A percentile compares a stretch with the other conserved stretches of the same genome.
Conservation (phyloP, 2,888 invertebrate species). For the Zeuzera pyrina region DNA sequence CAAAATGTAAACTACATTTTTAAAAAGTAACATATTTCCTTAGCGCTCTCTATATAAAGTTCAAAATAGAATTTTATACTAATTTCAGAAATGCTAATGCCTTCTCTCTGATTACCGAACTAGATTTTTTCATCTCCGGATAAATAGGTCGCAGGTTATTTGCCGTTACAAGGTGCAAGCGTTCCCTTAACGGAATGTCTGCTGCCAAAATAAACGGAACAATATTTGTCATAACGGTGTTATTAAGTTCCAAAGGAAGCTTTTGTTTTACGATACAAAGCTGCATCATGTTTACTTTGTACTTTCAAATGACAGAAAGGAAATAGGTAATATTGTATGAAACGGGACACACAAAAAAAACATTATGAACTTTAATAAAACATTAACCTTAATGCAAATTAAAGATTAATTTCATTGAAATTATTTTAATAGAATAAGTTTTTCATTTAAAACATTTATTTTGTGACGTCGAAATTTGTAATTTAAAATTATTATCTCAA, state of each 20-base stretch:
- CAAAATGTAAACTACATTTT: constrained; percentile 13
- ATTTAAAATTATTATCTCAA: too few relatives aligned
- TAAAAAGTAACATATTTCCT: neutral
- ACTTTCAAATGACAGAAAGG: too few relatives aligned
- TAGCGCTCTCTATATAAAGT: neutral
- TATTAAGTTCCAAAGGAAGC: constrained; percentile 45
- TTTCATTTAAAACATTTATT: too few relatives aligned
- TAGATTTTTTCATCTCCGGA: constrained; percentile 9
- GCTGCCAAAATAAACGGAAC: constrained; percentile 57
- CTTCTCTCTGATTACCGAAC: neutral
- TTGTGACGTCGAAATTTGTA: too few relatives aligned
- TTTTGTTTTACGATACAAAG: constrained; percentile 42
- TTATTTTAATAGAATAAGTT: too few relatives aligned
- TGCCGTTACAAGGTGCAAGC: constrained; percentile 65
- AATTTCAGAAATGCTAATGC: neutral
- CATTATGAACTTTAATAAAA: too few relatives aligned
- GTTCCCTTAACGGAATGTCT: constrained; percentile 50
- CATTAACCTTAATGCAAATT: too few relatives aligned
- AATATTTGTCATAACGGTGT: constrained; percentile 42
- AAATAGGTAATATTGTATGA: too few relatives aligned
- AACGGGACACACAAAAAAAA: too few relatives aligned
- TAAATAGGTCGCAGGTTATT: constrained; percentile 21
- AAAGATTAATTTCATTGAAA: too few relatives aligned
- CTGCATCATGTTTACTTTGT: constrained; percentile 20
- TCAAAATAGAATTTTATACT: neutral